Base-by-base conservation (phyloP, 2,797 vertebrate genomes). In the Psittacula derbiana region DNA sequence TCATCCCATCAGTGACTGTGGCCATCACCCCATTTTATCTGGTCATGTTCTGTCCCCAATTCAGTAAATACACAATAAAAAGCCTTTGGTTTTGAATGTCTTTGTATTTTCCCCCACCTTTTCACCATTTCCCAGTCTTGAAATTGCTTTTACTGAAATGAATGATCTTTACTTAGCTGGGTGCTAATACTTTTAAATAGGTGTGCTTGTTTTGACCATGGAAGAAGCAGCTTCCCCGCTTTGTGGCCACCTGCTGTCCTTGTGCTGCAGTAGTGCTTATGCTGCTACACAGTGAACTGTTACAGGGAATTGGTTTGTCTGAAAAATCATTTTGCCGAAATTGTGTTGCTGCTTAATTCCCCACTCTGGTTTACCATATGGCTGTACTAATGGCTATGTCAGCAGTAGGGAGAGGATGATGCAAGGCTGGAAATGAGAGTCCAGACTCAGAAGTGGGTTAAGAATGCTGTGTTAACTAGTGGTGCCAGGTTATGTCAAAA, bases 341-440 rank as follows among this genome's bases (percentile, higher is more conserved):
- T 47, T 58, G 47, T 84, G 46, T 70, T 94, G 55, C 61, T 93
- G 13, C 79, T 75, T 84, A 66, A 93, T 95, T 97, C 58, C 47
- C 58, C 14, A 5, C 70, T 95, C 94, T 46, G 50, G 55, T 92
- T 96, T 94, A 84, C 96, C 96, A 96, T 95, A 95, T 95, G 95
- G 86, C 92, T 92, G 62, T 96, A 62, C 94, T 90, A 96, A 97
- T 93, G 95, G 86, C 82, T 75, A 0, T 95, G 83, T 93, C 92
- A 96, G 93, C 95, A 97, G 90, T 88, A 88, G 95, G 92, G 92
- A 93, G 73, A 73, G 70, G 83, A 81, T 92, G 95, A 95, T 95
- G 93, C 90, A 92, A 93, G 92, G 38, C 93, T 96, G 76, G 53
- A 86, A 91, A 69, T 0, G 3, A 92, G 85, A 90, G 82, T 82